Evolutionary conservation across 2,888 invertebrate genomes (phyloP).

Genomic region (Phymatocera aterrima): DNA sequence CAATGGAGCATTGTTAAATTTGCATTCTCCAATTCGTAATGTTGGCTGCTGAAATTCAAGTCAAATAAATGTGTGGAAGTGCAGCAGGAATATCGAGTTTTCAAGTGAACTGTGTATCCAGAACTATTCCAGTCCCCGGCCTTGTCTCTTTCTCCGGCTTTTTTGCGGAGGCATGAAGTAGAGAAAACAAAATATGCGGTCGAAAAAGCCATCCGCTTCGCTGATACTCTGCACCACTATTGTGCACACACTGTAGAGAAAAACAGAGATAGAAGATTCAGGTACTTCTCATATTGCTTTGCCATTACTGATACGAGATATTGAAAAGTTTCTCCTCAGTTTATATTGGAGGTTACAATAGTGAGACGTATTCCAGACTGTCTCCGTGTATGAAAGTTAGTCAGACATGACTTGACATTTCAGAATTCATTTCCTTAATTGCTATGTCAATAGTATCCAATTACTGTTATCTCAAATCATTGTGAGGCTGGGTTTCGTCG

Average conservation of each 20-base stretch:
- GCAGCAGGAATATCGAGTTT: background rate
- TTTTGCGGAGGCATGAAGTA: background rate
- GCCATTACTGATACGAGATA: background rate
- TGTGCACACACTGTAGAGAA: too few species aligned
- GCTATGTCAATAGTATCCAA: constrained; percentile 14
- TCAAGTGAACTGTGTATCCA: background rate
- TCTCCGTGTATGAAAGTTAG: background rate
- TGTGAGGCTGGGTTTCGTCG: background rate
- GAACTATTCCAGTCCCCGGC: background rate
- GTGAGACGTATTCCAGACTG: background rate
- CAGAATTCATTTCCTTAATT: constrained; percentile 8
- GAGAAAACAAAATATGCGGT: background rate
- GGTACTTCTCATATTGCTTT: background rate
- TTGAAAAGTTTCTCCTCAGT: background rate
- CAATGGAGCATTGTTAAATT: background rate
- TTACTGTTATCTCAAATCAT: background rate
- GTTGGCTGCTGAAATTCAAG: background rate
- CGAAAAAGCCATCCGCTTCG: background rate
- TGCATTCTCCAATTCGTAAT: background rate
- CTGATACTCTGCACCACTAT: background rate
- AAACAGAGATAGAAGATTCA: background rate
- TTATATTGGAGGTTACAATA: background rate
- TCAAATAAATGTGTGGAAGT: background rate
- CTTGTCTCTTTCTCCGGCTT: background rate
- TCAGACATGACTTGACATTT: background rate